phyloP scores from a whole-genome alignment of 2,113 vertebrate genomes.

The Labrus mixtus region DNA sequence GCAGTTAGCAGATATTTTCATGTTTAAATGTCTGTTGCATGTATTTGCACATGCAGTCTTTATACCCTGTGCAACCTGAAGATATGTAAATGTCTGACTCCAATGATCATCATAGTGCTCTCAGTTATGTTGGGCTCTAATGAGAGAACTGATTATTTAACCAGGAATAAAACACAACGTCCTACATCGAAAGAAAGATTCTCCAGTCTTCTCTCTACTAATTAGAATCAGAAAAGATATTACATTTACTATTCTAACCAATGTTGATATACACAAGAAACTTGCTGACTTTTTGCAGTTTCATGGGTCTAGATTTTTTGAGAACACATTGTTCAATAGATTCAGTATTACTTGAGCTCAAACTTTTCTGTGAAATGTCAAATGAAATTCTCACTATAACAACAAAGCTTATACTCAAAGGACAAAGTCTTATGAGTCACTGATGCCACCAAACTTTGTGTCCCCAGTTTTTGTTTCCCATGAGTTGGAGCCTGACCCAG shows the following conservation, averaged over 20 bases:
- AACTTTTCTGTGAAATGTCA: neutral
- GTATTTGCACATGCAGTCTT: neutral
- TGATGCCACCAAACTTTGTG: neutral
- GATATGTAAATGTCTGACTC: neutral
- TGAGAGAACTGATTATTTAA: neutral
- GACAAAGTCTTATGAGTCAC: neutral
- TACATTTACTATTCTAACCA: no score
- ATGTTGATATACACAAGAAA: no score
- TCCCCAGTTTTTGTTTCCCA: constrained; percentile 22
- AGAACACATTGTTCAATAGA: neutral
- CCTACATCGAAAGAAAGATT: neutral
- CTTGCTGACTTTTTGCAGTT: no score
- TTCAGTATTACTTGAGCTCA: neutral
- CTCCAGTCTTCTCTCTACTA: no score
- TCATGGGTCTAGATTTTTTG: no score
- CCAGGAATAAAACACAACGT: constrained; percentile 1
- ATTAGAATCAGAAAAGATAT: no score
- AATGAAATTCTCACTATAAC: neutral
- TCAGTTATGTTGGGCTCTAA: neutral
- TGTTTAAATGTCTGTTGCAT: neutral
- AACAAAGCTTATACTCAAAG: neutral
- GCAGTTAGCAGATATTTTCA: neutral
- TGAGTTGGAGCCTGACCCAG: constrained; percentile 27
- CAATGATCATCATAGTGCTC: neutral
- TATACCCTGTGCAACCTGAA: neutral